A percentile compares a stretch with the other conserved stretches of the same genome.
phyloP scores from a whole-genome alignment of 2,888 invertebrate genomes.

The Aplocera efformata region DNA sequence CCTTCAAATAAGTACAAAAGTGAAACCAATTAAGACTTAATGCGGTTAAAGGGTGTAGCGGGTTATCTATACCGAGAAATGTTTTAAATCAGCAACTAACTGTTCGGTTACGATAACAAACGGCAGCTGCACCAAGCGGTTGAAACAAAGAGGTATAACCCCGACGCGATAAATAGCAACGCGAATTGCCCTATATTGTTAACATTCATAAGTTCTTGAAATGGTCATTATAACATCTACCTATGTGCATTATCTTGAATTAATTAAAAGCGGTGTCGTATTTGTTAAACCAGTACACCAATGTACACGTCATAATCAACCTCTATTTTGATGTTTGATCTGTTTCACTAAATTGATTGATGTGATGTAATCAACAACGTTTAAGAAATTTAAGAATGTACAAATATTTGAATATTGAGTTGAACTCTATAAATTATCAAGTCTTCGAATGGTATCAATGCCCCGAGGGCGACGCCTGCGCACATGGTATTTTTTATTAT shows the following conservation, averaged over 20 bases:
- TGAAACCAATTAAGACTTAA: conserved; percentile 37
- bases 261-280: conserved; percentile 55
- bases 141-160: conserved; percentile 69
- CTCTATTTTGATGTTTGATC: conserved; percentile 23
- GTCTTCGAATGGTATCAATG: conserved; percentile 25
- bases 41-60: conserved; percentile 40
- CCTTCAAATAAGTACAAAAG: no score
- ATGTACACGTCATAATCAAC: conserved; percentile 14
- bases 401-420: no score
- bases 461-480: conserved; percentile 47
- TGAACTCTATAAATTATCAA: conserved; percentile 1
- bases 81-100: conserved; percentile 67
- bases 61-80: conserved; percentile 62
- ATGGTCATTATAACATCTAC: conserved; percentile 47
- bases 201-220: conserved; percentile 44
- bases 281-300: conserved; percentile 31
- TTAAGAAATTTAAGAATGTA: no score
- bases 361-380: conserved; percentile 13
- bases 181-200: conserved; percentile 48
- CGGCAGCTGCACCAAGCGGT: conserved; percentile 65
- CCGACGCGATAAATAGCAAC: conserved; percentile 55
- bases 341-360: conserved; percentile 21
- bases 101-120: conserved; percentile 64
- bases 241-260: conserved; percentile 61
- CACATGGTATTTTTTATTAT: conserved; percentile 51